These are phyloP conservation scores for Actinia equina DNA, from an alignment of 64 coral and sea anemone genomes.

Conservation along the genomic window DNA sequence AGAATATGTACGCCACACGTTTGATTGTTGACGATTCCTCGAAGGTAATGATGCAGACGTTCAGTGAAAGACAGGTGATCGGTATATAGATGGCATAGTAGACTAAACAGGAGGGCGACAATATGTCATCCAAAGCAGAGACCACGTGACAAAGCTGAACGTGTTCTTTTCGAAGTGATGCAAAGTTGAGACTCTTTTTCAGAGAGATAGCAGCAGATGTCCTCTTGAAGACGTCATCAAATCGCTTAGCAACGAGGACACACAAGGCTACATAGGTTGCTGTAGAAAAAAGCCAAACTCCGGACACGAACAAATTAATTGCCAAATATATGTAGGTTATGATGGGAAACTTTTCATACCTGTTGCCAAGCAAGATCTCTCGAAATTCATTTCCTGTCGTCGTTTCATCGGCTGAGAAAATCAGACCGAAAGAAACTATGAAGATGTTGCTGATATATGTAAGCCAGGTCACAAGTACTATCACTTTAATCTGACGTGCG, in stretches of 20 bases:
- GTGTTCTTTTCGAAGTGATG: conserved; percentile 5
- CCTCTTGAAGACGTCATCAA: conserved; percentile 1
- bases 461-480: neutral
- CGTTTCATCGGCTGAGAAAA: neutral
- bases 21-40: neutral
- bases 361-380: neutral
- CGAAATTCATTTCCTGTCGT: neutral
- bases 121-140: neutral
- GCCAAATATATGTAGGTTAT: neutral
- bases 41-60: neutral
- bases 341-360: neutral
- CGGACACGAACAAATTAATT: neutral
- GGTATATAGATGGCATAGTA: neutral
- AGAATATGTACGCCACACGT: neutral
- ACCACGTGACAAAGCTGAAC: conserved; percentile 3
- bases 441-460: neutral
- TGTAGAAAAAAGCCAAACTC: neutral
- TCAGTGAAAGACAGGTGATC: neutral
- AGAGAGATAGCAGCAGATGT: neutral
- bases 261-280: neutral
- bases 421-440: neutral
- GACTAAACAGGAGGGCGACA: neutral
- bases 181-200: neutral
- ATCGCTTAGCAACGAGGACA: neutral
- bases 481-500: neutral